Base-by-base conservation (phyloP, 2,113 vertebrate genomes). In the Pelecanus crispus region DNA sequence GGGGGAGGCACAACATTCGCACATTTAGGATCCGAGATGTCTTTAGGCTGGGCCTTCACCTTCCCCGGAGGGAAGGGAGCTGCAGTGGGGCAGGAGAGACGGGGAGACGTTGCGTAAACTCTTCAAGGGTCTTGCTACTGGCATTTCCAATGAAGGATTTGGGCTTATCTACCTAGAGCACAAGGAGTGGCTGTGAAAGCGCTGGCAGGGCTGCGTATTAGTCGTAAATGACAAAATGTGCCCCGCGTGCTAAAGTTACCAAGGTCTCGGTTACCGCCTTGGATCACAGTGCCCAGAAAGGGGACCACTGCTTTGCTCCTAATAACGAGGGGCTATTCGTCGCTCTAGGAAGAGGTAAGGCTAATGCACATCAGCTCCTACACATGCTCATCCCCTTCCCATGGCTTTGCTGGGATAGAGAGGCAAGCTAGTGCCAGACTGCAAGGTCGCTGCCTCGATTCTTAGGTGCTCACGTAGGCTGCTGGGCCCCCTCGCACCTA, bases 21-120 rank as follows among this genome's bases (percentile, higher is more conserved):
- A 29, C 89, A 84, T 89, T 95, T 63, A 84, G 91, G 94, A 65
- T 22, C 91, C 0, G 29, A 92, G 91, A 88, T 53, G 83, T 66
- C 90, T 97, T 81, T 63, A 86, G 94, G 91, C 73, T 45, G 88
- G 36, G 94, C 56, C 83, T 79, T 96, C 82, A 63, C 90, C 90
- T 88, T 71, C 80, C 80, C 65, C 0, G 59, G 95, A 95, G 95
- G 95, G 90, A 95, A 97, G 72, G 95, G 95, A 97, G 93, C 96
- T 80, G 96, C 94, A 78, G 94, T 58, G 70, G 86, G 88, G 83
- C 82, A 93, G 95, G 45, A 85, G 83, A 25, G 62, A 40, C 0
- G 34, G 55, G 58, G 59, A 95, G 85, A 95, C 24, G 15, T 74
- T 56, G 83, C 90, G 50, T 44, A 73, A 93, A 94, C 82, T 80